Evolutionary conservation across 2,888 invertebrate genomes (phyloP), one percentile per base, ranked within the genome.

Genomic region (Lysandra coridon): DNA sequence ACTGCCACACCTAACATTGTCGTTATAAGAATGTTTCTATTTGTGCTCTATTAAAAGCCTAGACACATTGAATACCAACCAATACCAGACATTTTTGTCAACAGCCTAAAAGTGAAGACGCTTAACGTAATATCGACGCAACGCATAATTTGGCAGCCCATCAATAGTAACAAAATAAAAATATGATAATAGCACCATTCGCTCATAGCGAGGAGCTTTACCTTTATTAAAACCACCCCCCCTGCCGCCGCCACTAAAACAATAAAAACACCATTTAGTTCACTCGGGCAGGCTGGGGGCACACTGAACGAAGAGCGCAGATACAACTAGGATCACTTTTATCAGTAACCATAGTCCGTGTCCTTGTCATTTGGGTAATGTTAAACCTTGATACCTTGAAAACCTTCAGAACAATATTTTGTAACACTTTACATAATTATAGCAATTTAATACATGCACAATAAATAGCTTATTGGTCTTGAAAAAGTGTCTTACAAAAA

Each of bases 171-270:
- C 90, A 90, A 91, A 90, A 89, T 91, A 92, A 92, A 89, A 94
- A 92, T 92, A 93, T 95, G 94, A 95, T 96, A 96, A 96, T 95
- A 96, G 97, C 97, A 96, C 96, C 96, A 95, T 95, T 95, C 96
- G 95, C 93, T 95, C 95, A 95, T 95, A 94, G 96, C 96, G 95
- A 96, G 96, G 97, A 96, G 97, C 97, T 97, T 98, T 98, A 98
- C 98, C 98, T 98, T 98, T 98, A 96, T 97, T 98, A 97, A 95
- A 98, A 98, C 97, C 98, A 97, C 98, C 98, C 97, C 97, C 96
- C 96, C 97, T 97, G 96, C 97, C 96, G 97, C 98, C 97, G 97
- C 98, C 98, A 97, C 98, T 97, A 97, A 97, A 97, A 97, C 97
- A 97, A 97, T 96, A 96, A 96, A 96, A 96, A 96, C 95, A 95